Percentiles rank a stretch among this genome's conserved stretches.
These are phyloP conservation scores for Charaxes varanes DNA, from an alignment of 1,140 invertebrate genomes.

Conservation along the genomic window DNA sequence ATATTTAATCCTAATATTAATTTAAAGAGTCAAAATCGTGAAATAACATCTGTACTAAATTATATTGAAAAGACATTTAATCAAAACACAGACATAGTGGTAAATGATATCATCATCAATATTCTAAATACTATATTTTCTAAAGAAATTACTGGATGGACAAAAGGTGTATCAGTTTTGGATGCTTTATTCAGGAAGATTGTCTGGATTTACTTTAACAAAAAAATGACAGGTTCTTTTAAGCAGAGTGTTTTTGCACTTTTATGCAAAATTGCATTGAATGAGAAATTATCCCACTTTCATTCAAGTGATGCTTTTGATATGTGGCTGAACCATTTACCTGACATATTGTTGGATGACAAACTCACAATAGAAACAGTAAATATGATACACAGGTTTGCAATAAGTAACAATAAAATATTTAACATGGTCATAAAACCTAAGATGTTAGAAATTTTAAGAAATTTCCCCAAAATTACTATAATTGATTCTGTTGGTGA, in stretches of 20 bases:
- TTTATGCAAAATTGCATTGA: slow-evolving; percentile 62
- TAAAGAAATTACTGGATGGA: slow-evolving; percentile 50
- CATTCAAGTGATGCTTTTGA: slow-evolving; percentile 49
- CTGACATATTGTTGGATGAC: slow-evolving; percentile 60
- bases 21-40: slow-evolving; percentile 43
- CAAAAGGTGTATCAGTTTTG: slow-evolving; percentile 40
- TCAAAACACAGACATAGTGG: slow-evolving; percentile 29
- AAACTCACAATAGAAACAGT: slow-evolving; percentile 53
- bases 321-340: slow-evolving; percentile 62
- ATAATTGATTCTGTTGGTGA: slow-evolving; percentile 42
- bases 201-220: slow-evolving; percentile 58
- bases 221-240: slow-evolving; percentile 31
- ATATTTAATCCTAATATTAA: slow-evolving; percentile 60
- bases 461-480: slow-evolving; percentile 60
- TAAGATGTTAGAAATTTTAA: slow-evolving; percentile 52
- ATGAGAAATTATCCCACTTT: slow-evolving; percentile 55
- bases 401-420: slow-evolving; percentile 50
- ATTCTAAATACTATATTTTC: slow-evolving; percentile 60
- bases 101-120: slow-evolving; percentile 46
- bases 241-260: slow-evolving; percentile 64
- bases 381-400: slow-evolving; percentile 64
- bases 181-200: slow-evolving; percentile 59
- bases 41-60: slow-evolving; percentile 46
- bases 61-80: slow-evolving; percentile 68
- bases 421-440: slow-evolving; percentile 56